Conservation (phyloP, 2,888 invertebrate species). For the Caenorhabditis angaria region DNA sequence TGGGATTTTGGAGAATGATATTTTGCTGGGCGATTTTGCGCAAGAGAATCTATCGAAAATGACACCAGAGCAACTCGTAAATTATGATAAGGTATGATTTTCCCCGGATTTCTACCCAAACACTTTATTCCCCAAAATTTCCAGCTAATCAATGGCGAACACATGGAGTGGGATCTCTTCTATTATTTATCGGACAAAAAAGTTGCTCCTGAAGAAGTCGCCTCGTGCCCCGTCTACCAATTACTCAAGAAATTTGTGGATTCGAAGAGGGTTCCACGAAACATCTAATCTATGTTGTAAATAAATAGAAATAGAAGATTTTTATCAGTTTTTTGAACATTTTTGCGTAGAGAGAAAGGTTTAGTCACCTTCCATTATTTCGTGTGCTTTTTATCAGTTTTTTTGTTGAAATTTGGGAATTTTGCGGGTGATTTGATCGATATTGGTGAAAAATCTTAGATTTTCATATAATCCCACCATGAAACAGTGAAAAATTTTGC, state of each 20-base stretch:
- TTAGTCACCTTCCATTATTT: too few relatives aligned
- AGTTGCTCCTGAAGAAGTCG: conserved; percentile 52
- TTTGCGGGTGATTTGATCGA: too few relatives aligned
- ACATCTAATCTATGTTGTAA: background rate
- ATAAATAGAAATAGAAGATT: background rate
- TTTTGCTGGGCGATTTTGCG: conserved; percentile 71
- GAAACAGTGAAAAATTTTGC: too few relatives aligned
- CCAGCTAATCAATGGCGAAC: conserved; percentile 68
- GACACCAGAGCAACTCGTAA: conserved; percentile 52
- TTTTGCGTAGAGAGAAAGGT: background rate
- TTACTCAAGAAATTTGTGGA: conserved; percentile 61
- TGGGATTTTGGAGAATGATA: conserved; percentile 72
- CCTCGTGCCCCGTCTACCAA: conserved; percentile 49
- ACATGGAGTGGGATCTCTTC: conserved; percentile 72
- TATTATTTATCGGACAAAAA: conserved; percentile 67
- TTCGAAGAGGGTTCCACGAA: conserved; percentile 36
- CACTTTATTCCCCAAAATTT: background rate
- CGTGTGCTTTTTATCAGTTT: too few relatives aligned
- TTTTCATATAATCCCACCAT: too few relatives aligned
- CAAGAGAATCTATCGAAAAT: conserved; percentile 56
- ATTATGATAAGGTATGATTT: conserved; percentile 62
- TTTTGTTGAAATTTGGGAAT: too few relatives aligned
- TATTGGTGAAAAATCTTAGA: too few relatives aligned
- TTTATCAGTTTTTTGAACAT: background rate
- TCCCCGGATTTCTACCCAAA: background rate